These are phyloP conservation scores for Polypterus bichir DNA, from an alignment of 2,113 vertebrate species.

Conservation along the genomic window DNA sequence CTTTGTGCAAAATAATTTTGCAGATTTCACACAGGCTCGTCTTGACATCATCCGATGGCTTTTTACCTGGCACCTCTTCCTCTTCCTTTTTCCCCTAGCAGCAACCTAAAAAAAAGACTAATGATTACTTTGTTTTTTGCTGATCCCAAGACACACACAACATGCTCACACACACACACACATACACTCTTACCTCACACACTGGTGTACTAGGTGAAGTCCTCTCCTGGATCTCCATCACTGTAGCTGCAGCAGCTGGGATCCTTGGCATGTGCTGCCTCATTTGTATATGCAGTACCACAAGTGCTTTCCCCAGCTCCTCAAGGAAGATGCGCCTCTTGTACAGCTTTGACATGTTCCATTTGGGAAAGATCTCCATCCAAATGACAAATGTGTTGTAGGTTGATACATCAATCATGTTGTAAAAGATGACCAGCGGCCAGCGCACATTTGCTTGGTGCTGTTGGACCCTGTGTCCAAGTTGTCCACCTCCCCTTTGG, in stretches of 20 bases:
- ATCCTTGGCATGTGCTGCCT: constrained; percentile 7
- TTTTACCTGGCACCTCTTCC: too few relatives aligned
- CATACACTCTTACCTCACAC: neutral
- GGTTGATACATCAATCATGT: constrained; percentile 11
- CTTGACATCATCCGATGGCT: too few relatives aligned
- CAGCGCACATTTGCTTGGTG: constrained; percentile 4
- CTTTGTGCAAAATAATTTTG: too few relatives aligned
- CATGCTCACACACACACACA: too few relatives aligned
- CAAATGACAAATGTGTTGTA: constrained; percentile 10
- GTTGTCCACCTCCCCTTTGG: constrained; percentile 17
- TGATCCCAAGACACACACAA: too few relatives aligned
- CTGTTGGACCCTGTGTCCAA: neutral
- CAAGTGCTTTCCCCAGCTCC: constrained; percentile 6
- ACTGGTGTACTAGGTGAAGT: neutral
- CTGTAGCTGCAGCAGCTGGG: constrained; percentile 4
- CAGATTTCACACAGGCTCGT: too few relatives aligned
- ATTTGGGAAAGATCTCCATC: constrained; percentile 5
- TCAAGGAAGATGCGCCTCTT: constrained; percentile 9
- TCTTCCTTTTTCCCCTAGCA: too few relatives aligned
- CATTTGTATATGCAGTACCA: constrained; percentile 8
- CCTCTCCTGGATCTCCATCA: constrained; percentile 1
- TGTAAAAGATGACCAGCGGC: constrained; percentile 11
- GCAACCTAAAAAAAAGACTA: too few relatives aligned
- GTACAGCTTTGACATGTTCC: constrained; percentile 1
- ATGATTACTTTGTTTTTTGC: too few relatives aligned